These are phyloP conservation scores for Thalassarche chlororhynchos DNA, from an alignment of 2,113 vertebrate species.

Conservation along the genomic window DNA sequence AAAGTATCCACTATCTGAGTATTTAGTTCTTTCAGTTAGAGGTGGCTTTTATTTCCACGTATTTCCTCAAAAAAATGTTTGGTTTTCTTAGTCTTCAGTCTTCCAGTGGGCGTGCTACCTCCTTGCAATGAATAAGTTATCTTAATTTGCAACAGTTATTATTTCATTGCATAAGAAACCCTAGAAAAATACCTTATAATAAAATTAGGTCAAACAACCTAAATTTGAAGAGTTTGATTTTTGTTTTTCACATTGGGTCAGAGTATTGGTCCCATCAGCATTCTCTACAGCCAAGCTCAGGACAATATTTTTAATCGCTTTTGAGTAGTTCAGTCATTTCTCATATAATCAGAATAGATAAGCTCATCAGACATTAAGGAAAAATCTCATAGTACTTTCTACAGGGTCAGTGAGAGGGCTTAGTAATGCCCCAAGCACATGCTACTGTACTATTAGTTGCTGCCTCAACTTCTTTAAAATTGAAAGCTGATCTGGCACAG, in stretches of 20 bases:
- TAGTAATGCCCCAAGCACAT: background rate
- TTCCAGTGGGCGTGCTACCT: background rate
- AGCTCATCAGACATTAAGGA: background rate
- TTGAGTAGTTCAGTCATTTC: background rate
- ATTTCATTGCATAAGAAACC: background rate
- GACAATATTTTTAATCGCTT: background rate
- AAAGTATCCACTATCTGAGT: background rate
- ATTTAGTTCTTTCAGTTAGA: background rate
- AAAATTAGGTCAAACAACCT: background rate
- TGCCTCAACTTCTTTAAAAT: background rate
- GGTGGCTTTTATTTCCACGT: background rate
- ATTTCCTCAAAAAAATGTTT: background rate
- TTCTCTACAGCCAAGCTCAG: background rate
- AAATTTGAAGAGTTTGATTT: background rate
- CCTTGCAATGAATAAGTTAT: background rate
- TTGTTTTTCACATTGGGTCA: background rate
- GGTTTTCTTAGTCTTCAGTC: background rate
- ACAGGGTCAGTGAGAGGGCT: background rate
- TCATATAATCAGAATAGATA: background rate
- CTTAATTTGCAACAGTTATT: background rate
- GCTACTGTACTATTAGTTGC: background rate
- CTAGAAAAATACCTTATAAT: background rate
- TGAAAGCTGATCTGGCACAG: background rate
- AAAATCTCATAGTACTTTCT: background rate
- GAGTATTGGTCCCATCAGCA: background rate